Conservation (phyloP, 1,140 invertebrate genomes). For the Cryptotermes secundus region DNA sequence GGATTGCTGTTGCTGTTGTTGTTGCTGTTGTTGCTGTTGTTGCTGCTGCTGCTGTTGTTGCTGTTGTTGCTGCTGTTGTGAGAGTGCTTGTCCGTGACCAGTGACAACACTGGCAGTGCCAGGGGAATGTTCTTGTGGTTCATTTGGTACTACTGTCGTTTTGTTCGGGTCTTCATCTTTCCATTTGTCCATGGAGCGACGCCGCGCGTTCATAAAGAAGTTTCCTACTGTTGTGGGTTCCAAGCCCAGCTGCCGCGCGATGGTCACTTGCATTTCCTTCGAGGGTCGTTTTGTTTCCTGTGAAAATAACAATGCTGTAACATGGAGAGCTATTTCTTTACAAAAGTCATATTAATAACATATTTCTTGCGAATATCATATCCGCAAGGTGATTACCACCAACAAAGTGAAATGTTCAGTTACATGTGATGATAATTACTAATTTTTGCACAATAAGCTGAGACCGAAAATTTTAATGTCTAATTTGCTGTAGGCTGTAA, state of each 20-base stretch:
- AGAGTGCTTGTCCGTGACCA: constrained; percentile 23
- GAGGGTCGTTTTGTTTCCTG: constrained; percentile 99
- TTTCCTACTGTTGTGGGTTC: constrained; percentile 99
- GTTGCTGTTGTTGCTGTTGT: too few relatives aligned
- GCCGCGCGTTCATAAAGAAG: constrained; percentile 99
- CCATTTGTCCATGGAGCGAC: constrained; percentile 98
- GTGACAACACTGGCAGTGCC: constrained; percentile 14
- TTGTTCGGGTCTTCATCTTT: constrained; percentile 77
- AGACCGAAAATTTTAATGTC: too few relatives aligned
- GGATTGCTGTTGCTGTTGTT: constrained; percentile 17
- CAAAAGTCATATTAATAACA: too few relatives aligned
- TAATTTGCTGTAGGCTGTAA: too few relatives aligned
- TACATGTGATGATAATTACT: too few relatives aligned
- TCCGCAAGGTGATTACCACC: too few relatives aligned
- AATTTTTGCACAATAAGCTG: too few relatives aligned
- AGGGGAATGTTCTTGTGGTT: constrained; percentile 28
- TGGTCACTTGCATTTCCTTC: constrained; percentile 99
- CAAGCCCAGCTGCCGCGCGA: constrained; percentile 94
- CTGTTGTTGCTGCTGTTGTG: constrained; percentile 29
- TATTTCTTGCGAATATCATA: neutral
- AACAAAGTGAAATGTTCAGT: too few relatives aligned
- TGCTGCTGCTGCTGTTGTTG: constrained; percentile 31
- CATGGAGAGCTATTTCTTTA: too few relatives aligned
- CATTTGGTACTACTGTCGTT: constrained; percentile 31
- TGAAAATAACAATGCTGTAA: constrained; percentile 39